Base-by-base conservation (phyloP, 2,113 vertebrate species). In the Poeciliopsis retropinna region DNA sequence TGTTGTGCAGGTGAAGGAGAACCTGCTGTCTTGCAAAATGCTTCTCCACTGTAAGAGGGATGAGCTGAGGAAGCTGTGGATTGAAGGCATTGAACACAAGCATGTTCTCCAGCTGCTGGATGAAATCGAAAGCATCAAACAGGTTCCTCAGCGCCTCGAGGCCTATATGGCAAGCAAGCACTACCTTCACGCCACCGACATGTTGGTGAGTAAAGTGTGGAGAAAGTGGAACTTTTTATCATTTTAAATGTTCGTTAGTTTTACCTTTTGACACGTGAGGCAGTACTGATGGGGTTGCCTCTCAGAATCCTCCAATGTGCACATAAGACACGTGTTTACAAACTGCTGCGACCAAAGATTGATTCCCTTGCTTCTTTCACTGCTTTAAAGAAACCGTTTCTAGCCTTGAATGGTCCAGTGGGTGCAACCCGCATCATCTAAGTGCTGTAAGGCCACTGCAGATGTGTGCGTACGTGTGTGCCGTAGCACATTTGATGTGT, bases 41-140 rank as follows among this genome's bases (percentile, higher is more conserved):
- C 94, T 99, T 51, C 94, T 99, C 34, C 98, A 99, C 32, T 99
- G 98, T 91, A 99, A 99, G 82, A 88, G 98, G 65, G 98, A 99
- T 3, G 98, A 99, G 85, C 89, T 99, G 83, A 95, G 98, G 88
- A 99, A 99, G 84, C 92, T 99, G 75, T 99, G 98, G 98, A 99
- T 99, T 8, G 98, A 99, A 85, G 98, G 98, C 25, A 97, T 99
- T 8, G 98, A 99, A 75, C 98, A 99, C 90, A 99, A 99, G 84
- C 98, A 99, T 0, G 98, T 99, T 51, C 94, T 99, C 57, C 96
- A 97, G 88, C 93, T 99, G 68, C 92, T 99, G 91, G 98, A 99
- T 29, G 98, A 99, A 90, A 99, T 99, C 0, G 98, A 99, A 93
- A 97, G 96, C 89, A 99, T 99, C 92, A 99, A 99, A 84, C 98